A percentile compares a stretch with the other conserved stretches of the same genome.
Conservation (phyloP, 2,888 invertebrate species). For the Lycocerus yunnanus region DNA sequence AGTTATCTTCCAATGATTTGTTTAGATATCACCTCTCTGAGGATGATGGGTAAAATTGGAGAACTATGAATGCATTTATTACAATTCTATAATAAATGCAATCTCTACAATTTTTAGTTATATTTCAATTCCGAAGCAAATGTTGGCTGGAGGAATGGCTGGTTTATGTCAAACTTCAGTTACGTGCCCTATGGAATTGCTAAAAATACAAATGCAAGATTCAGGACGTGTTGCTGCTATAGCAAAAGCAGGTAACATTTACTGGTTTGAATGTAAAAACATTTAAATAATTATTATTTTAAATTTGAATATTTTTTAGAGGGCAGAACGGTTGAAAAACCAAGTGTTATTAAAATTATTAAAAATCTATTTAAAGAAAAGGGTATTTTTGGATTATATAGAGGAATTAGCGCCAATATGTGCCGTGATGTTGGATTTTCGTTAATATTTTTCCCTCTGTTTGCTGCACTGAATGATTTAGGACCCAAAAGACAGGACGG, state of each 20-base stretch:
- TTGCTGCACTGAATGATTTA: background rate
- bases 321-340: background rate
- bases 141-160: slow-evolving; percentile 2
- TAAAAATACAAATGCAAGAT: slow-evolving; percentile 7
- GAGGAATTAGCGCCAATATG: background rate
- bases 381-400: slow-evolving; percentile 5
- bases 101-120: background rate
- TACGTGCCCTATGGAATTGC: background rate
- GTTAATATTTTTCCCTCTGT: slow-evolving; percentile 1
- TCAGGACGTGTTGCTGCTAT: background rate
- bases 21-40: background rate
- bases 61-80: no score
- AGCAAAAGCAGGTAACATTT: background rate
- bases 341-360: background rate
- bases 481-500: slow-evolving; percentile 1
- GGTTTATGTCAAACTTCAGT: background rate
- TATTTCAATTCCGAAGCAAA: background rate
- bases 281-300: no score
- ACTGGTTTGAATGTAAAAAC: background rate
- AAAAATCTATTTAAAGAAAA: background rate
- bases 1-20: background rate
- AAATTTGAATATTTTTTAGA: background rate
- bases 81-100: background rate
- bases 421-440: slow-evolving; percentile 2
- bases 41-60: background rate